These are phyloP conservation scores for Cataglyphis albicans DNA, from an alignment of 2,888 invertebrate species.

Conservation along the genomic window DNA sequence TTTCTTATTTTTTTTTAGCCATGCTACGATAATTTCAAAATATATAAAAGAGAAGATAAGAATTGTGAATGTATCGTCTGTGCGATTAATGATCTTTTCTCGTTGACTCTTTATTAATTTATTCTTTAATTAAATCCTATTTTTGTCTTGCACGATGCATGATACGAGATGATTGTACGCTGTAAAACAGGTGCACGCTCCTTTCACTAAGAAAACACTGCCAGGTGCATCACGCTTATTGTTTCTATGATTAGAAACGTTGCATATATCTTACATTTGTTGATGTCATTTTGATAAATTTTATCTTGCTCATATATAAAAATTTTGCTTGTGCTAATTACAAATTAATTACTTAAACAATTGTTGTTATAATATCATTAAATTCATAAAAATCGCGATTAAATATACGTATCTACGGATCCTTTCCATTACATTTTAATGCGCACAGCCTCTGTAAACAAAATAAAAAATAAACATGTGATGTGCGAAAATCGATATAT, in stretches of 20 bases:
- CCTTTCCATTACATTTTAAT: neutral
- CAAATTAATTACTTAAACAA: neutral
- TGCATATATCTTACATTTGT: conserved; percentile 22
- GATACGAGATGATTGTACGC: conserved; percentile 29
- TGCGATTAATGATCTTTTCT: neutral
- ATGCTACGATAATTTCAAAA: neutral
- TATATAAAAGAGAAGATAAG: neutral
- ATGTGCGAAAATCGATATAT: conserved; percentile 1
- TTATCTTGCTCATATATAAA: neutral
- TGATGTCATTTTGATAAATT: conserved; percentile 4
- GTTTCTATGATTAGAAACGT: conserved; percentile 37
- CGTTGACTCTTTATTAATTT: conserved; percentile 29
- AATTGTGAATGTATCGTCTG: neutral
- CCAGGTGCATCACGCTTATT: conserved; percentile 47
- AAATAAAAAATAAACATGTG: neutral
- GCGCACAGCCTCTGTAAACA: neutral
- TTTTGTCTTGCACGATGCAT: neutral
- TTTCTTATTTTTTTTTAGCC: conserved; percentile 27
- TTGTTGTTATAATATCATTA: neutral
- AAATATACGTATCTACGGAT: neutral
- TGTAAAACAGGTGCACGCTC: conserved; percentile 53
- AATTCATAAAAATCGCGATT: neutral
- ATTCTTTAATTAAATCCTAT: conserved; percentile 14
- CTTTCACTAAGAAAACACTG: conserved; percentile 33
- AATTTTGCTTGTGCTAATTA: neutral